Evolutionary conservation across 2,113 vertebrate species (phyloP).

Genomic region (Colinus virginianus): DNA sequence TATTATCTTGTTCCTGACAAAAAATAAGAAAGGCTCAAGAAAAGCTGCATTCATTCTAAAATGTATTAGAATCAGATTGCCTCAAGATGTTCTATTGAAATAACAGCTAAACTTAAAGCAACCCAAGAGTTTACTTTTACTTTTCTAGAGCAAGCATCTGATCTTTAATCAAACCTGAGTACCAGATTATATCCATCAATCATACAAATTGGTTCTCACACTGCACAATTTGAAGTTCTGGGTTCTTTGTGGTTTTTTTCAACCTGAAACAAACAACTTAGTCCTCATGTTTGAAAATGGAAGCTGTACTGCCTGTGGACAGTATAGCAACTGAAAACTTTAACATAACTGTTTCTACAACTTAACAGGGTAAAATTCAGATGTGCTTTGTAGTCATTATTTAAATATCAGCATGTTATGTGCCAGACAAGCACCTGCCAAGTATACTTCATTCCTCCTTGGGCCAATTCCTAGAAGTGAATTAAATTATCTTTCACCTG

Average conservation of each 20-base stretch:
- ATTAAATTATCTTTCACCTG: background rate
- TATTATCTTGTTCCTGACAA: background rate
- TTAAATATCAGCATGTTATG: background rate
- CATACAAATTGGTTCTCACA: background rate
- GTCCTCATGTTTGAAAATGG: background rate
- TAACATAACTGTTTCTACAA: background rate
- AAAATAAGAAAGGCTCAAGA: background rate
- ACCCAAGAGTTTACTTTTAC: background rate
- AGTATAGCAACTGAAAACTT: too few relatives aligned
- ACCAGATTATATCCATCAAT: background rate
- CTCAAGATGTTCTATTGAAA: background rate
- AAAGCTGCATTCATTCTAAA: background rate
- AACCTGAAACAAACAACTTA: background rate
- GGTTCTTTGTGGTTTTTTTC: background rate
- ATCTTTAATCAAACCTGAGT: background rate
- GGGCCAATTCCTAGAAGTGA: background rate
- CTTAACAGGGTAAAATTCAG: background rate
- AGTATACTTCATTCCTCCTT: background rate
- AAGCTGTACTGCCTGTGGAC: background rate
- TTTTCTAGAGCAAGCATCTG: background rate
- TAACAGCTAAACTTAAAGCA: background rate
- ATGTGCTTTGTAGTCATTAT: background rate
- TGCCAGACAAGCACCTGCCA: slow-evolving; percentile 9
- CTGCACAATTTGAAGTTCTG: background rate
- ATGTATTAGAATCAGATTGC: background rate